A percentile compares a stretch with the other conserved stretches of the same genome.
phyloP scores from a whole-genome alignment of 2,113 vertebrate genomes.

The Sander lucioperca region DNA sequence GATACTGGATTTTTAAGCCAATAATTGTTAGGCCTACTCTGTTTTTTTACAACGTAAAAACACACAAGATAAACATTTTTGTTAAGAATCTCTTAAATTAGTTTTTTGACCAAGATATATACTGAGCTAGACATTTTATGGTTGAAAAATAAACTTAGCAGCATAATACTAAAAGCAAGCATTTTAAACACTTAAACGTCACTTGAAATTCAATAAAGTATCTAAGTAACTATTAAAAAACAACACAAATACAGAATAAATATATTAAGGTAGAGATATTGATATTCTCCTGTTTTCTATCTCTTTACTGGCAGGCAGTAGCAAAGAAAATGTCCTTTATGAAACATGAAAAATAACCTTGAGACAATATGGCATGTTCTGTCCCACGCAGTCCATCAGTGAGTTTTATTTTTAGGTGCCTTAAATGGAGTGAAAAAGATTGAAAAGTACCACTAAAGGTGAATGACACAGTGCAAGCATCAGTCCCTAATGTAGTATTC shows the following conservation, averaged over 20 bases:
- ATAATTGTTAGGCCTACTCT: no score
- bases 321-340: background rate
- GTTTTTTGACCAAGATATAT: background rate
- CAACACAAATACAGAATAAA: background rate
- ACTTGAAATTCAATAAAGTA: background rate
- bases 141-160: background rate
- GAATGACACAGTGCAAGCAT: constrained; percentile 38
- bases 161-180: background rate
- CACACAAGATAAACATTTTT: no score
- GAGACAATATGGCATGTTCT: background rate
- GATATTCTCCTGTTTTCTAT: background rate
- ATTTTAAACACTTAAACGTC: background rate
- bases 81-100: background rate
- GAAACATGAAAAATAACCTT: constrained; percentile 7
- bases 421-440: constrained; percentile 51
- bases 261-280: background rate
- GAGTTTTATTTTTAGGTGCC: constrained; percentile 55
- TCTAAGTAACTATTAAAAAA: background rate
- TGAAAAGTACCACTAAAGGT: constrained; percentile 46
- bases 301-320: background rate
- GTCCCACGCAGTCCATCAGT: constrained; percentile 33
- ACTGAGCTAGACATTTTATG: background rate
- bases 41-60: no score
- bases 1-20: no score
- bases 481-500: constrained; percentile 72